Conservation (phyloP, 2,888 invertebrate species). For the Drepana falcataria region DNA sequence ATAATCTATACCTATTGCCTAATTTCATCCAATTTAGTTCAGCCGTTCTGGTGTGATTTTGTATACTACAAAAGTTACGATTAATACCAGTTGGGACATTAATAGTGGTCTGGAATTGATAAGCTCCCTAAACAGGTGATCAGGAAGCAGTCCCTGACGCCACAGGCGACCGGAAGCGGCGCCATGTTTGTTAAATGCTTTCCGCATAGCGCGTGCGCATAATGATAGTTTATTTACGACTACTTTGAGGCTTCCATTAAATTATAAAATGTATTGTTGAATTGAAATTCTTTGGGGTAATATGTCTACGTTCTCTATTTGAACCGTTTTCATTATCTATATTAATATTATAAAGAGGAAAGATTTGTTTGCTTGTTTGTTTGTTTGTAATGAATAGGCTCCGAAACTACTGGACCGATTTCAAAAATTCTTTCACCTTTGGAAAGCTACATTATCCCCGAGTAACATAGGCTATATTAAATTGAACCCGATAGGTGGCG, state of each 20-base stretch:
- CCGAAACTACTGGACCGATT: too few relatives aligned
- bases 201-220: conserved; percentile 55
- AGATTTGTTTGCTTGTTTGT: too few relatives aligned
- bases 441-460: too few relatives aligned
- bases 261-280: neutral
- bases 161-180: conserved; percentile 46
- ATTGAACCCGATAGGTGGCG: too few relatives aligned
- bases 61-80: too few relatives aligned
- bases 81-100: neutral
- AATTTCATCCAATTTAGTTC: too few relatives aligned
- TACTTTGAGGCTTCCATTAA: conserved; percentile 16
- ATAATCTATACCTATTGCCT: too few relatives aligned
- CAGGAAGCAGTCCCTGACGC: conserved; percentile 12
- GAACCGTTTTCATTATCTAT: neutral
- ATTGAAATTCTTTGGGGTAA: neutral
- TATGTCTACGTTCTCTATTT: neutral
- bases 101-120: conserved; percentile 7
- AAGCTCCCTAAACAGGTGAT: conserved; percentile 17
- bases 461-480: too few relatives aligned
- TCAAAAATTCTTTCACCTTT: too few relatives aligned
- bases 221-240: conserved; percentile 29
- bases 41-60: too few relatives aligned
- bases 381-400: too few relatives aligned
- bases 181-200: conserved; percentile 59
- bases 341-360: too few relatives aligned